phyloP scores from a whole-genome alignment of 2,888 invertebrate genomes.

The Girardia tigrina region DNA sequence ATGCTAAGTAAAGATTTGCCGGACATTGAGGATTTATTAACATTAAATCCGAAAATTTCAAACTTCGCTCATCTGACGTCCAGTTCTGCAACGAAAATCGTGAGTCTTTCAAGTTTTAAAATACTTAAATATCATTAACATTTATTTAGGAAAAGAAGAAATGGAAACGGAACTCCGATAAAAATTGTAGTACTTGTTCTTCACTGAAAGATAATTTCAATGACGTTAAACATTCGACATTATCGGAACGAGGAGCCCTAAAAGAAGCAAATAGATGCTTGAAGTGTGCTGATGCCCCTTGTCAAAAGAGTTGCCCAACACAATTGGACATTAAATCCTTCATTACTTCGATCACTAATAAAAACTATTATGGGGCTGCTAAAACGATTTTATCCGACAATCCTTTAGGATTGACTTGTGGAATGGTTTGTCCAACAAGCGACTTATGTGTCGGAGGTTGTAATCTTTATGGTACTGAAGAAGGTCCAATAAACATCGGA shows the following conservation, averaged over 20 bases:
- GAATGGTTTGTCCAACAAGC: conserved; percentile 94
- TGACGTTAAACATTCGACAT: conserved; percentile 87
- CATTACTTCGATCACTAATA: conserved; percentile 85
- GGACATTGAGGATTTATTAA: neutral
- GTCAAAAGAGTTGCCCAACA: conserved; percentile 95
- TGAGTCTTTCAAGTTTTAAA: neutral
- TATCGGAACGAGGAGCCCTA: conserved; percentile 83
- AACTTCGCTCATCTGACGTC: neutral
- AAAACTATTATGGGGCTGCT: conserved; percentile 89
- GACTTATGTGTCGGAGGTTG: conserved; percentile 95
- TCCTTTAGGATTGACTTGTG: conserved; percentile 60
- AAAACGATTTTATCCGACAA: conserved; percentile 93
- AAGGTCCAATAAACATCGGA: conserved; percentile 94
- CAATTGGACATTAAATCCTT: conserved; percentile 90
- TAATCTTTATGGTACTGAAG: conserved; percentile 83
- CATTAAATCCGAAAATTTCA: conserved; percentile 12
- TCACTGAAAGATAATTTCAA: conserved; percentile 71
- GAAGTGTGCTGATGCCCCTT: conserved; percentile 67
- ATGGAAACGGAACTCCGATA: conserved; percentile 82
- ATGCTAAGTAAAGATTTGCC: conserved; percentile 18
- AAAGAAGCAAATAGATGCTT: conserved; percentile 62
- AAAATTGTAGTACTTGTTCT: conserved; percentile 64
- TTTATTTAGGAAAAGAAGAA: neutral
- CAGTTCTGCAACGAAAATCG: neutral
- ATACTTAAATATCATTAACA: neutral